A percentile compares a stretch with the other conserved stretches of the same genome.
These are phyloP conservation scores for Phasianus colchicus DNA, from an alignment of 2,113 vertebrate genomes.

Conservation along the genomic window DNA sequence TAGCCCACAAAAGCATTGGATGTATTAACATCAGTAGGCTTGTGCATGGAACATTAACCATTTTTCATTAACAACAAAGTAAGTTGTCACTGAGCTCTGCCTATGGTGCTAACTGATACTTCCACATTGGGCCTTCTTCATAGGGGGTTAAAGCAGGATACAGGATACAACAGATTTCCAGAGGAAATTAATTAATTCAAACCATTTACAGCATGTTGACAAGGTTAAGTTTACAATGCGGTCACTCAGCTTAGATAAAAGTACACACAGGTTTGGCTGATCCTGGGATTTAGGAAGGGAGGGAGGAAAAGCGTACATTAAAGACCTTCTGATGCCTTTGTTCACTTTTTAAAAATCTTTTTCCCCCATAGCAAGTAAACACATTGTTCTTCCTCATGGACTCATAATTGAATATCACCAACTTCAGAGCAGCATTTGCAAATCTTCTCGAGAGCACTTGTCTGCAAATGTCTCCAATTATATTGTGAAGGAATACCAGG, in stretches of 20 bases:
- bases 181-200: conserved; percentile 88
- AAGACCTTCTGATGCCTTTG: not conserved
- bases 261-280: conserved; percentile 44
- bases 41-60: conserved; percentile 82
- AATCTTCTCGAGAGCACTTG: not conserved
- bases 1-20: conserved; percentile 75
- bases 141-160: conserved; percentile 74
- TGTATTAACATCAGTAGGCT: conserved; percentile 83
- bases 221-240: conserved; percentile 65
- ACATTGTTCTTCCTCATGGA: not conserved
- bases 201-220: conserved; percentile 70
- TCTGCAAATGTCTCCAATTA: not conserved
- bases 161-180: conserved; percentile 81
- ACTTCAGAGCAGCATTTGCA: not conserved
- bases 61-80: conserved; percentile 86
- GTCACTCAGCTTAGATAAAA: conserved; percentile 63
- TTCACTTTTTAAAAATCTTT: not conserved
- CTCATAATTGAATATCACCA: not conserved
- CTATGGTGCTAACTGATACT: conserved; percentile 80
- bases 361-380: not conserved
- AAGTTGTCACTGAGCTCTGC: conserved; percentile 75
- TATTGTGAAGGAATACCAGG: not conserved
- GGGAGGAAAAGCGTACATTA: conserved; percentile 14
- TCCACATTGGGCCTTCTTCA: conserved; percentile 69
- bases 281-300: conserved; percentile 34